phyloP scores from a whole-genome alignment of 2,113 vertebrate species.

The Brachionichthys hirsutus region DNA sequence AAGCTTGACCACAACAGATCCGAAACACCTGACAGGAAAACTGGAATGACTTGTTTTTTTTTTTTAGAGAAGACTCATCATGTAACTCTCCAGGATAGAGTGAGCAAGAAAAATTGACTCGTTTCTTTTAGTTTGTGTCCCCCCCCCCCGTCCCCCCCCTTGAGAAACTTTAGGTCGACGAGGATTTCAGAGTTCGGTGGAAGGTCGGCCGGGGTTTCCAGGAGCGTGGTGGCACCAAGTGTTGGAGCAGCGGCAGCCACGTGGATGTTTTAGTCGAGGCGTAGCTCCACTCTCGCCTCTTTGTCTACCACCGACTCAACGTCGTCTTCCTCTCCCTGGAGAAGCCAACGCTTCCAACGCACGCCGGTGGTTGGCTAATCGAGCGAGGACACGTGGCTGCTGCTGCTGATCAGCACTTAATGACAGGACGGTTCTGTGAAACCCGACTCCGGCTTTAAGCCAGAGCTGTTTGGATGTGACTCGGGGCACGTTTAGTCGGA shows the following conservation, averaged over 20 bases:
- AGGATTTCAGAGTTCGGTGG: constrained; percentile 25
- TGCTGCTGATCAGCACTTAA: constrained; percentile 1
- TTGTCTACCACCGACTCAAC: neutral
- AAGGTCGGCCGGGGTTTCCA: constrained; percentile 73
- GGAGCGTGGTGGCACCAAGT: constrained; percentile 50
- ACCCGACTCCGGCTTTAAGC: constrained; percentile 46
- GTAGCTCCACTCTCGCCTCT: no score
- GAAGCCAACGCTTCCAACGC: no score
- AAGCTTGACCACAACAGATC: constrained; percentile 35
- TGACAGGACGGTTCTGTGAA: constrained; percentile 51
- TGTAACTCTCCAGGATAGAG: constrained; percentile 99
- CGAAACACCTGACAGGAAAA: constrained; percentile 78
- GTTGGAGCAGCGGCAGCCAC: constrained; percentile 34
- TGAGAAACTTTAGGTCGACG: no score
- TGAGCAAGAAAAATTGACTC: constrained; percentile 86
- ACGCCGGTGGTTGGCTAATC: neutral
- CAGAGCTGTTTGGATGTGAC: constrained; percentile 53
- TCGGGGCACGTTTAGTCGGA: constrained; percentile 17
- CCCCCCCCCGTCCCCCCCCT: no score
- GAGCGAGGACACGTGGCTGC: neutral
- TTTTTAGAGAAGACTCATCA: constrained; percentile 87
- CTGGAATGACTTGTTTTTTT: constrained; percentile 88
- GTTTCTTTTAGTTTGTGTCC: constrained; percentile 79
- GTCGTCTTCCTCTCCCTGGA: no score
- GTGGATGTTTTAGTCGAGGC: neutral